Evolutionary conservation across 2,113 vertebrate genomes (phyloP), one percentile per base, ranked within the genome.

Genomic region (Coreoperca whiteheadi): DNA sequence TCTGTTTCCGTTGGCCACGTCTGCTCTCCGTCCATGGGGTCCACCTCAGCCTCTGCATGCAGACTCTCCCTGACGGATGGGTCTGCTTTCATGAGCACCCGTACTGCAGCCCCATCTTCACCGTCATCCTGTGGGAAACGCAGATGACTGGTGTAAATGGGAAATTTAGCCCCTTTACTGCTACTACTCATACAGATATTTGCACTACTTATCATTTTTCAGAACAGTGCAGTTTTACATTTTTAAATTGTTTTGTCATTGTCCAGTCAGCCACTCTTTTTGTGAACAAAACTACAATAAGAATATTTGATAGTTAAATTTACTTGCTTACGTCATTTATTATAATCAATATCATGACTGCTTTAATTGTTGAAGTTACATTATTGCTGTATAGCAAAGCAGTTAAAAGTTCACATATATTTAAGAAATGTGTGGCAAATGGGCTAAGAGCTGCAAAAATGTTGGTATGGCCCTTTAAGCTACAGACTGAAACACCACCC

Each of bases 1-100:
- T 99, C 98, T 2, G 96, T 93, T 32, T 98, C 97, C 5, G 97
- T 98, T 37, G 98, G 98, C 98, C 98, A 99, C 0, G 98, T 99
- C 86, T 99, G 98, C 71, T 99, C 98, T 37, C 98, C 98, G 5
- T 99, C 98, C 98, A 99, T 98, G 21, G 98, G 97, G 89, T 99
- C 97, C 57, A 96, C 97, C 77, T 97, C 94, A 9, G 96, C 97
- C 86, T 99, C 98, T 0, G 95, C 85, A 89, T 96, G 97, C 89
- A 99, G 92, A 74, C 95, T 96, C 86, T 97, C 96, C 88, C 97
- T 97, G 83, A 82, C 86, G 65, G 88, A 91, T 3, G 96, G 93
- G 67, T 99, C 96, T 6, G 95, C 96, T 86, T 95, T 99, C 96
- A 99, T 96, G 63, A 99, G 92, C 43, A 99, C 91, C 64, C 96